Percentiles rank a stretch among this genome's conserved stretches.
Conservation (phyloP, 2,888 invertebrate genomes). For the Hecatera dysodea region DNA sequence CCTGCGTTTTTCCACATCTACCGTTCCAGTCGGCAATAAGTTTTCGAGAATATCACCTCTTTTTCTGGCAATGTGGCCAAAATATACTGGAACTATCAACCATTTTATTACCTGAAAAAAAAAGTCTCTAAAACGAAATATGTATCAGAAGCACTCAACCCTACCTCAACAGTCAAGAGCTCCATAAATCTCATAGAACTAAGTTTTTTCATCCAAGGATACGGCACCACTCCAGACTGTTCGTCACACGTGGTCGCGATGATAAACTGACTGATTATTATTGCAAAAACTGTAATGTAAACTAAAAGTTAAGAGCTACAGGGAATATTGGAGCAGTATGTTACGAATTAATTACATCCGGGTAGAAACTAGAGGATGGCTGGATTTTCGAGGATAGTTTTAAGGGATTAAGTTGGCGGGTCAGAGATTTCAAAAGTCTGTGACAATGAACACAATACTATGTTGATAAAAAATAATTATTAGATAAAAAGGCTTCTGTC, state of each 20-base stretch:
- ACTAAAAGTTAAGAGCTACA: conserved; percentile 51
- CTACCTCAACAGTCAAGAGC: conserved; percentile 45
- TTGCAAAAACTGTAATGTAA: conserved; percentile 57
- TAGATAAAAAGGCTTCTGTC: neutral
- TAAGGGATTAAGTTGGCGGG: no score
- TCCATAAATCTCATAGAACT: conserved; percentile 54
- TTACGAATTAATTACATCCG: conserved; percentile 36
- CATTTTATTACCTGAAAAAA: neutral
- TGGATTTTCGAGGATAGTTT: neutral
- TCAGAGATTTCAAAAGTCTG: neutral
- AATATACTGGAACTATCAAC: no score
- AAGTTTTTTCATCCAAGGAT: conserved; percentile 40
- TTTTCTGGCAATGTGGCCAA: no score
- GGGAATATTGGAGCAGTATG: conserved; percentile 25
- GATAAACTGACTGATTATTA: conserved; percentile 54
- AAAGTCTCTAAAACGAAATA: neutral
- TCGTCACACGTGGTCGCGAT: conserved; percentile 55
- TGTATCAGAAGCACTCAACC: conserved; percentile 23
- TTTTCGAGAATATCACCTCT: no score
- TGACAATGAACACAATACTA: neutral
- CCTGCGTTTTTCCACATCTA: no score
- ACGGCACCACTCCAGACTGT: conserved; percentile 29
- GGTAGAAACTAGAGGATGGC: neutral
- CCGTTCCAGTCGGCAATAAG: no score
- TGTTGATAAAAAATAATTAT: neutral